phyloP scores from a whole-genome alignment of 2,113 vertebrate genomes.

The Coptodon bakossiorum region DNA sequence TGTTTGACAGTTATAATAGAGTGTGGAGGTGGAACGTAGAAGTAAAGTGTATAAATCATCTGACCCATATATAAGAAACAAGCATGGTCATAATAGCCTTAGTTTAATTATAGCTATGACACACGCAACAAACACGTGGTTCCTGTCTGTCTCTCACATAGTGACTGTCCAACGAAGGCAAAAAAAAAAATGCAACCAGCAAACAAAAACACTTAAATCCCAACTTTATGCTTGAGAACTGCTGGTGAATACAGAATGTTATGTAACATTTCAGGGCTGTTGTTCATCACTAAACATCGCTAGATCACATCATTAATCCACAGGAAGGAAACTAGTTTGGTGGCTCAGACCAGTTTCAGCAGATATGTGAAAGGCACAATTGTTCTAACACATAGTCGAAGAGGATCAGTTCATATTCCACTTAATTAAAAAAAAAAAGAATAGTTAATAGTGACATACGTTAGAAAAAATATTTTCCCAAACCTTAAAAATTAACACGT shows the following conservation, averaged over 20 bases:
- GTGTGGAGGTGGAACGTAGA: not conserved
- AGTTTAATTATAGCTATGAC: not conserved
- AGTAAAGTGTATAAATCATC: not conserved
- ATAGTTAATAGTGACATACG: rapidly evolving
- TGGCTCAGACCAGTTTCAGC: not conserved
- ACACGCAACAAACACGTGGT: not conserved
- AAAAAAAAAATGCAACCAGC: not conserved
- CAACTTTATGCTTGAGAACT: not conserved
- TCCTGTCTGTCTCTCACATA: not conserved
- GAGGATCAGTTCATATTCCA: rapidly evolving
- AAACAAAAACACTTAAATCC: not conserved
- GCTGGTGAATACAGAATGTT: not conserved
- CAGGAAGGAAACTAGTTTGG: not conserved
- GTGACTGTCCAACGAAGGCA: not conserved
- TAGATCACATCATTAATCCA: not conserved
- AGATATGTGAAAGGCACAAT: not conserved
- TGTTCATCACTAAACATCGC: not conserved
- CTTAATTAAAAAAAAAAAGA: not conserved
- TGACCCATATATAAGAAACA: not conserved
- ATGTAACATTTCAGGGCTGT: not conserved
- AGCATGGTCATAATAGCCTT: not conserved
- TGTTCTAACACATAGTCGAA: not conserved
- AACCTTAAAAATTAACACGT: rapidly evolving
- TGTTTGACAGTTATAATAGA: not conserved
- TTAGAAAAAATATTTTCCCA: not conserved